These are phyloP conservation scores for Lipophrys pholis DNA, from an alignment of 2,113 vertebrate genomes.

Conservation along the genomic window DNA sequence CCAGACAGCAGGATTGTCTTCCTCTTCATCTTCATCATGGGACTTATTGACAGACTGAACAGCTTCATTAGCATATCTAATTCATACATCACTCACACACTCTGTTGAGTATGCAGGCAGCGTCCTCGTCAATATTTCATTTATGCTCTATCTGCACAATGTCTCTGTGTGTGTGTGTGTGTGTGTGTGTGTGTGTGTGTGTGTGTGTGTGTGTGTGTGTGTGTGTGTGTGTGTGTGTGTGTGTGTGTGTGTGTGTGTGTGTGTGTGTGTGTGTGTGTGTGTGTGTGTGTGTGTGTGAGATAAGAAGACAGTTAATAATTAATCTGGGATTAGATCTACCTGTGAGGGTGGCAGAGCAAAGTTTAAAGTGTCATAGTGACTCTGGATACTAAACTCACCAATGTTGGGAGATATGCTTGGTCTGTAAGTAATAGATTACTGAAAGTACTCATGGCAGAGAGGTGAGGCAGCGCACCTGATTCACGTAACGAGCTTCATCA, in stretches of 20 bases:
- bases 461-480: no score
- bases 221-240: slow-evolving; percentile 5
- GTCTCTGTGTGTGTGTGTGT: slow-evolving; percentile 27
- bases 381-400: no score
- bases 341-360: slow-evolving; percentile 47
- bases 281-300: not conserved
- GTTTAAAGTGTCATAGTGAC: slow-evolving; percentile 28
- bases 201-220: slow-evolving; percentile 14
- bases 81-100: slow-evolving; percentile 62
- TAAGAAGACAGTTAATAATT: slow-evolving; percentile 73
- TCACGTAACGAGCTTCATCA: no score
- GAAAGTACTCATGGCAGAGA: no score
- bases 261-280: no score
- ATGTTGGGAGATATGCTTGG: no score
- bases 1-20: slow-evolving; percentile 32
- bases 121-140: slow-evolving; percentile 68
- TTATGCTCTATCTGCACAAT: slow-evolving; percentile 61
- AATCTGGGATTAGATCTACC: slow-evolving; percentile 60
- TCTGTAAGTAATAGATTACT: no score
- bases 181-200: slow-evolving; percentile 4
- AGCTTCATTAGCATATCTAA: slow-evolving; percentile 62
- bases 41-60: slow-evolving; percentile 45
- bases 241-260: not conserved
- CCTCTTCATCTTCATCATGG: slow-evolving; percentile 45
- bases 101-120: slow-evolving; percentile 68